Evolutionary conservation across 2,888 invertebrate species (phyloP), one percentile per base, ranked within the genome.

Genomic region (Agonopterix subpropinquella): DNA sequence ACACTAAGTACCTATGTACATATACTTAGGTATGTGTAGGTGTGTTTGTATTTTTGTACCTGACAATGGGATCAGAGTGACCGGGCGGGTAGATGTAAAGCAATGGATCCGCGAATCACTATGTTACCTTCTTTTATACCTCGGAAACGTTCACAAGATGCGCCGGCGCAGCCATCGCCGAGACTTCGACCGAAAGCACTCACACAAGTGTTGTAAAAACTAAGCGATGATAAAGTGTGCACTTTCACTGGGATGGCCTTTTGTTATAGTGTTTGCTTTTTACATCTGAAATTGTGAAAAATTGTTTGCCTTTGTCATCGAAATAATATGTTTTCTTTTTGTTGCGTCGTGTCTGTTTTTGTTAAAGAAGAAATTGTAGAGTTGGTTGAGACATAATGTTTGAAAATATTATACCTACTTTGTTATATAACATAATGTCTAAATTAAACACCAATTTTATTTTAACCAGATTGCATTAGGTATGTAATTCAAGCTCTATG

Each of bases 71-170:
- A 54, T 57, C 58, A 59, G 61, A 61, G 56, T 56, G 67, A 53
- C 64, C 56, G 57, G 57, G 61, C 73, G 72, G 67, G 72, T 73
- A 75, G 69, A 68, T 70, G 70, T 65, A 75, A 71, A 74, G 84
- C 75, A 87, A 87, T 88, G 81, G 80, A 78, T 82, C 75, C 67
- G 74, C 73, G 72, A 71, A 74, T 69, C 73, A 73, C 73, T 65
- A 66, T 68, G 80, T 70, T 72, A 73, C 76, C 70, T 80, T 82
- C 87, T 88, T 88, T 80, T 88, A 88, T 88, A 88, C 86, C 80
- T 80, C 81, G 86, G 86, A 88, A 86, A 83, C 76, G 76, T 79
- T 77, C 75, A 69, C 78, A 69, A 82, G 86, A 86, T 80, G 84
- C 79, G 73, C 42, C n/a, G 28, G 47, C 75, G 53, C 56, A 55